These are phyloP conservation scores for Trematomus bernacchii DNA, from an alignment of 2,797 vertebrate species.

Conservation along the genomic window DNA sequence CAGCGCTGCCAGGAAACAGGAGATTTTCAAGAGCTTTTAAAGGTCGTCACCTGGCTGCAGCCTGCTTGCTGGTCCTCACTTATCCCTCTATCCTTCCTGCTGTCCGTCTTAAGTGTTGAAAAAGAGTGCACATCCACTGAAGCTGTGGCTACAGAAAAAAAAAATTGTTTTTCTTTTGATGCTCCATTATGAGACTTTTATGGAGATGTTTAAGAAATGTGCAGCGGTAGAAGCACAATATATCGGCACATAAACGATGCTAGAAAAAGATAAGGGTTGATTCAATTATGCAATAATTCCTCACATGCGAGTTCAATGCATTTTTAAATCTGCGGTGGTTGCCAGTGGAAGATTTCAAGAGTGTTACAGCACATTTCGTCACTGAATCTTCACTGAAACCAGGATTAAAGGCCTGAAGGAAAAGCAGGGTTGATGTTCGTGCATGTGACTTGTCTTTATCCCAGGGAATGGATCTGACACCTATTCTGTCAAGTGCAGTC, in stretches of 20 bases:
- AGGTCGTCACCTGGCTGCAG: slow-evolving; percentile 63
- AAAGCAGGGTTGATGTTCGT: slow-evolving; percentile 22
- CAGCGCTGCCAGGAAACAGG: slow-evolving; percentile 48
- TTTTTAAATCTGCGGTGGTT: slow-evolving; percentile 11
- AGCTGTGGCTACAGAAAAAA: no score
- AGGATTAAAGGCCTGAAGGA: slow-evolving; percentile 22
- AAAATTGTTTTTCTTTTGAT: background rate
- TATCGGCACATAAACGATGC: slow-evolving; percentile 11
- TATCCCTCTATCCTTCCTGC: slow-evolving; percentile 37
- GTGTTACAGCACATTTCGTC: slow-evolving; percentile 39
- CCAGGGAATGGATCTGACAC: slow-evolving; percentile 34
- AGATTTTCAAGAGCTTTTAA: slow-evolving; percentile 64
- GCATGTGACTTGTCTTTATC: slow-evolving; percentile 39
- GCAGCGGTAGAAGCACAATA: slow-evolving; percentile 21
- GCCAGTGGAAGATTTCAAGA: background rate
- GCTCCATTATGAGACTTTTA: background rate
- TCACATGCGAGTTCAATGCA: slow-evolving; percentile 4
- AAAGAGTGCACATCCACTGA: background rate
- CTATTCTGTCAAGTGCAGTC: slow-evolving; percentile 22
- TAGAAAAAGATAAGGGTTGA: background rate
- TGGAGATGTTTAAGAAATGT: background rate
- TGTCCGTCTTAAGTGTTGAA: slow-evolving; percentile 18
- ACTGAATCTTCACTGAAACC: slow-evolving; percentile 20
- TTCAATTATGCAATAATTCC: background rate
- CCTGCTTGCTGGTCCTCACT: slow-evolving; percentile 42